These are phyloP conservation scores for Micropoecilia bifurca DNA, from an alignment of 2,797 vertebrate species.

Conservation along the genomic window DNA sequence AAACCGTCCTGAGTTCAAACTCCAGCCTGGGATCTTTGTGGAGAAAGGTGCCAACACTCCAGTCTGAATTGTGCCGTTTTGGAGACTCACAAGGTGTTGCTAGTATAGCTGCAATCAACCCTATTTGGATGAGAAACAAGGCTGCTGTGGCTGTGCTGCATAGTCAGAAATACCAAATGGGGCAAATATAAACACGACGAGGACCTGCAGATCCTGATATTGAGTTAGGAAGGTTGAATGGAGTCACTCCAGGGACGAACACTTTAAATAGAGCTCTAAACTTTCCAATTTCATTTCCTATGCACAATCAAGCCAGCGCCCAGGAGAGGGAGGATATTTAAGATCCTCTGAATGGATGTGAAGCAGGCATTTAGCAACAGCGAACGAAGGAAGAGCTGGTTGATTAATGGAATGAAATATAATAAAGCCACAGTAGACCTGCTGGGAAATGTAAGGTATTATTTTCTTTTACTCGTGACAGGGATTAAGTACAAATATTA, in stretches of 20 bases:
- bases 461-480: slow-evolving; percentile 63
- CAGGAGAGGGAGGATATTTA: slow-evolving; percentile 82
- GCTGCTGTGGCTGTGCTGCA: slow-evolving; percentile 48
- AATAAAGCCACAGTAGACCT: slow-evolving; percentile 64
- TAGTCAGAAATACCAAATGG: slow-evolving; percentile 72
- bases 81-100: slow-evolving; percentile 66
- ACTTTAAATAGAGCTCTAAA: slow-evolving; percentile 89
- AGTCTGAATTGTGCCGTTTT: slow-evolving; percentile 65
- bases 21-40: not conserved
- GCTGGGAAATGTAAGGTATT: slow-evolving; percentile 67
- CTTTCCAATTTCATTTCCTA: slow-evolving; percentile 87
- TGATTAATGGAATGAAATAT: slow-evolving; percentile 74
- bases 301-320: slow-evolving; percentile 88
- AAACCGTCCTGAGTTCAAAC: not conserved
- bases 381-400: slow-evolving; percentile 62
- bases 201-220: slow-evolving; percentile 81
- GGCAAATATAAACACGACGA: slow-evolving; percentile 79
- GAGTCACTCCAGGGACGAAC: slow-evolving; percentile 82
- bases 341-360: slow-evolving; percentile 85
- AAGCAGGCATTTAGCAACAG: slow-evolving; percentile 72
- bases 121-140: slow-evolving; percentile 77
- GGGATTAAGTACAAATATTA: slow-evolving; percentile 74
- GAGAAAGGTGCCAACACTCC: not conserved
- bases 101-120: slow-evolving; percentile 55
- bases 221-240: slow-evolving; percentile 84